A percentile compares a stretch with the other conserved stretches of the same genome.
Conservation (phyloP, 1,140 invertebrate species). For the Lasioglossum baleicum region DNA sequence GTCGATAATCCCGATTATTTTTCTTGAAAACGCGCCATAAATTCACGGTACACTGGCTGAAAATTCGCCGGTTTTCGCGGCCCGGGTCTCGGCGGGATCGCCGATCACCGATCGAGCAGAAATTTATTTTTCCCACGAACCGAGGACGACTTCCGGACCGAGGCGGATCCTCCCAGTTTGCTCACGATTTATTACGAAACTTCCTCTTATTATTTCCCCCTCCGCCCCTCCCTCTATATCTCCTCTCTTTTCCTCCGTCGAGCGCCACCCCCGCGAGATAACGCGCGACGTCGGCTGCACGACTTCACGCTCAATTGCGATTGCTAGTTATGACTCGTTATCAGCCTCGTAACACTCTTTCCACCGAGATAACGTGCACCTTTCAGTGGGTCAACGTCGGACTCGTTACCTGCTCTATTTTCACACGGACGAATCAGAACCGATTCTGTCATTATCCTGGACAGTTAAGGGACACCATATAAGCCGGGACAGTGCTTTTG, state of each 20-base stretch:
- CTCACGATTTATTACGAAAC: conserved; percentile 57
- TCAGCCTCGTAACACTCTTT: conserved; percentile 16
- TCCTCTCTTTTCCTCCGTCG: neutral
- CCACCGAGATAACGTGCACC: neutral
- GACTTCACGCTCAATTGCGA: conserved; percentile 30
- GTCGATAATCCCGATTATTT: conserved; percentile 52
- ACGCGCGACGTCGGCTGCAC: neutral
- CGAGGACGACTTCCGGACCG: conserved; percentile 9
- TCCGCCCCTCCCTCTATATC: neutral
- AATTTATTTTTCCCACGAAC: conserved; percentile 53
- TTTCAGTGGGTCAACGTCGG: conserved; percentile 4
- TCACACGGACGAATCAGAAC: too few species aligned
- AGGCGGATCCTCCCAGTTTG: conserved; percentile 11
- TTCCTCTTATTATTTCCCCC: conserved; percentile 56
- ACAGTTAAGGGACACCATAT: too few species aligned
- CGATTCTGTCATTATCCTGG: too few species aligned
- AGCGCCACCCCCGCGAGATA: conserved; percentile 9
- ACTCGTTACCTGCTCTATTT: too few species aligned
- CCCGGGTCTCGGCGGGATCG: neutral
- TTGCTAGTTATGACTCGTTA: conserved; percentile 47
- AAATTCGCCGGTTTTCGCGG: conserved; percentile 14
- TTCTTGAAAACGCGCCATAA: conserved; percentile 21
- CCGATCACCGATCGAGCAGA: conserved; percentile 10
- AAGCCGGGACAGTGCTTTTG: too few species aligned
- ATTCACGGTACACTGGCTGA: conserved; percentile 16